Percentiles rank a stretch among this genome's conserved stretches.
Conservation (phyloP, 1,140 invertebrate species). For the Drosophila pallidifrons region DNA sequence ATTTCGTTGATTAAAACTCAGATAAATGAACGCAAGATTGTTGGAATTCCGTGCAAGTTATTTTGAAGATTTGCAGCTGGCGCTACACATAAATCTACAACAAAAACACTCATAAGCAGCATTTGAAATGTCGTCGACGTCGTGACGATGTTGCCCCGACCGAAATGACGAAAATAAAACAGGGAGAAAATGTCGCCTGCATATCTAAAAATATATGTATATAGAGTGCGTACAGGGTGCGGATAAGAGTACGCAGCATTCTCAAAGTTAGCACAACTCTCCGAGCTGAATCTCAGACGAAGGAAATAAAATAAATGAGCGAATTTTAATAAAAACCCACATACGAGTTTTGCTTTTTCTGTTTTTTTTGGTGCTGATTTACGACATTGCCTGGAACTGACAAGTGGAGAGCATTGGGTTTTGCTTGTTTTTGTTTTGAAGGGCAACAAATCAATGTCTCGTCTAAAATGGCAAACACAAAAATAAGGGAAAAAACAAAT, state of each 20-base stretch:
- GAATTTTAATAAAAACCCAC: conserved; percentile 34
- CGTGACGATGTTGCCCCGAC: not conserved
- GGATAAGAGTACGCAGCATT: conserved; percentile 2
- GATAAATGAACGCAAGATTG: not conserved
- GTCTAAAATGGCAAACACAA: conserved; percentile 23
- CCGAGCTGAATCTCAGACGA: conserved; percentile 8
- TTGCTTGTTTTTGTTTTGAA: conserved; percentile 19
- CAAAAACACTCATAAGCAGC: conserved; percentile 22
- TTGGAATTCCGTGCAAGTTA: conserved; percentile 40
- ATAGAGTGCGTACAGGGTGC: conserved; percentile 7
- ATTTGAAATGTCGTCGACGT: conserved; percentile 28
- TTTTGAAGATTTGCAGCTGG: conserved; percentile 20
- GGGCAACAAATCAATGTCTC: conserved; percentile 43
- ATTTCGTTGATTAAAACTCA: conserved; percentile 9
- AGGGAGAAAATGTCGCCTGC: conserved; percentile 35
- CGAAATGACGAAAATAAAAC: conserved; percentile 38
- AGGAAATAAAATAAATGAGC: conserved; percentile 38
- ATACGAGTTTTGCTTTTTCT: conserved; percentile 1
- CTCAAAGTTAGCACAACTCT: too few relatives aligned
- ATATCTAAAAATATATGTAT: conserved; percentile 40
- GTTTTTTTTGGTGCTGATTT: conserved; percentile 21
- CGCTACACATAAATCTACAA: conserved; percentile 30
- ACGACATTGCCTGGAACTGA: conserved; percentile 30
- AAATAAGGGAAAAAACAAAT: conserved; percentile 9
- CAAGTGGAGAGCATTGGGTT: conserved; percentile 14